Conservation (phyloP, 2,888 invertebrate genomes). For the Amitus sp. region DNA sequence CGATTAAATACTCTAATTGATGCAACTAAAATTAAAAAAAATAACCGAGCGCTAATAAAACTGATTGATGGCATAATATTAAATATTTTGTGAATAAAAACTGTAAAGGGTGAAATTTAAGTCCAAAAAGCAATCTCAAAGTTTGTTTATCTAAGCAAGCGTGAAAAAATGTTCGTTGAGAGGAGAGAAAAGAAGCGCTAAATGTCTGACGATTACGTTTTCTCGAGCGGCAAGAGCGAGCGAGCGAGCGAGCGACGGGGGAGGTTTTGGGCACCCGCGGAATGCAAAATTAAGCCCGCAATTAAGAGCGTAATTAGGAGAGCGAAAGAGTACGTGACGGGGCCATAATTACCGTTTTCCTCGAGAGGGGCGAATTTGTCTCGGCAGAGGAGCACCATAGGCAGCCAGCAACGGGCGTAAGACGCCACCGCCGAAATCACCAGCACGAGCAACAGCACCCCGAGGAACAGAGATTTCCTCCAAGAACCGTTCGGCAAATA, state of each 20-base stretch:
- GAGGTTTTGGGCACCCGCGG: slow-evolving; percentile 15
- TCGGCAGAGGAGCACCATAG: slow-evolving; percentile 66
- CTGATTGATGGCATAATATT: too few relatives aligned
- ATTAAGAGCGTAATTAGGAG: slow-evolving; percentile 41
- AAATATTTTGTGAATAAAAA: too few relatives aligned
- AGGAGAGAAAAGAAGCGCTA: slow-evolving; percentile 21
- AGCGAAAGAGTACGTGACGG: slow-evolving; percentile 34
- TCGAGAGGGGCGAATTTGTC: slow-evolving; percentile 67
- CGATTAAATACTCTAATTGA: too few relatives aligned
- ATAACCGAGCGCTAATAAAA: too few relatives aligned
- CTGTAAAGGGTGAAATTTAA: too few relatives aligned
- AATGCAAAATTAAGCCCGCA: slow-evolving; percentile 38
- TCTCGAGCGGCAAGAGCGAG: slow-evolving; percentile 5
- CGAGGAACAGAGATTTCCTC: slow-evolving; percentile 69
- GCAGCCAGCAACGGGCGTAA: slow-evolving; percentile 68
- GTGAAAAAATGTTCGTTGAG: too few relatives aligned
- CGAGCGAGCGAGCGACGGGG: background rate
- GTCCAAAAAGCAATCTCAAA: too few relatives aligned
- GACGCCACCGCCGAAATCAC: slow-evolving; percentile 67
- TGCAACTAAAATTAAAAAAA: too few relatives aligned
- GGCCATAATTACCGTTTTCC: slow-evolving; percentile 61
- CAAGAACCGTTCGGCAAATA: slow-evolving; percentile 64
- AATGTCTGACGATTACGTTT: slow-evolving; percentile 30
- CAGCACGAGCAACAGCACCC: slow-evolving; percentile 67
- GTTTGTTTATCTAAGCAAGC: too few relatives aligned